Base-by-base conservation (phyloP, 2,888 invertebrate species). In the Protophormia terraenovae region DNA sequence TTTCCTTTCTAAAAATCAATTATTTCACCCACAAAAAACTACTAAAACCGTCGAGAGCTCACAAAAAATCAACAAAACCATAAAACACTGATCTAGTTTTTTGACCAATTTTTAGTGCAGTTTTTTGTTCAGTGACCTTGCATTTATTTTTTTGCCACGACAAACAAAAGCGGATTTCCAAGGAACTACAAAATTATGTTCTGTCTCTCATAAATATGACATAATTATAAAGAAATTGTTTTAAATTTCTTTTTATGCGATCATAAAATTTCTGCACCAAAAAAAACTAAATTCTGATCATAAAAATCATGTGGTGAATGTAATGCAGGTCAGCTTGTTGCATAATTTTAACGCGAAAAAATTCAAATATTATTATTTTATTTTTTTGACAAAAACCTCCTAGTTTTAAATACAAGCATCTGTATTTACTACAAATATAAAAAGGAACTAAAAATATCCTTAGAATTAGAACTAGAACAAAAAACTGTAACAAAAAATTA, bases 61-160 rank as follows among this genome's bases (percentile, higher is more conserved):
- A 24, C 24, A 38, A 75, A 53, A 41, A 75, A 38, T 24, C 14
- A 35, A 7, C 4, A 64, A 60, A 45, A 32, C n/a, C 86, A 88
- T 87, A 89, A 89, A 88, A 82, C 53, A 69, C 75, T 88, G 87
- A 88, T 89, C 91, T 75, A 90, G 88, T 90, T 90, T 90, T 90
- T 90, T 90, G 88, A 91, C 89, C 91, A 89, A 89, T 90, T 90
- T 90, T 91, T 90, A 90, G 90, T 88, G 89, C 87, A 88, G 87
- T 90, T 90, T 87, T 90, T 90, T 90, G 89, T 90, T 78, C 22
- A 7, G 1, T 22, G 55, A 27, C 72, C 60, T 66, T 58, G 83
- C 22, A 35, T 64, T 73, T 78, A 69, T 71, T 83, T 73, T 83
- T 67, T 72, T 50, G 27, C 62, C 35, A 29, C 60, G 38, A 38